Base-by-base conservation (phyloP, 2,888 invertebrate species). In the Phaonia tiefii region DNA sequence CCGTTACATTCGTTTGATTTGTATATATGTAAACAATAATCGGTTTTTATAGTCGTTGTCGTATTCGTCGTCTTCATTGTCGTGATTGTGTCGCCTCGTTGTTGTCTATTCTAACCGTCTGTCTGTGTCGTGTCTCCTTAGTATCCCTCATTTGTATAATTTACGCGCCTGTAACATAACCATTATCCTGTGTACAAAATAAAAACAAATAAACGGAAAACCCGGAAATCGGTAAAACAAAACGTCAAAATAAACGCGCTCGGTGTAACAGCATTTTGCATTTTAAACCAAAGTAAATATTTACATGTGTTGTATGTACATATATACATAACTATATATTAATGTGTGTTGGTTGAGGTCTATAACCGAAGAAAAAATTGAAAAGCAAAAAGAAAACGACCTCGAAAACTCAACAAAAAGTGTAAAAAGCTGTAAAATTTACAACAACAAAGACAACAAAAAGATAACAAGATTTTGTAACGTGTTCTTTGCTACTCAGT, bases 21-120 rank as follows among this genome's bases (percentile, higher is more conserved):
- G 81, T 81, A 81, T 81, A 81, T 81, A 81, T 81, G 81, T 81
- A 81, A 81, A 81, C 81, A 81, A 78, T 81, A 81, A 78, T 81
- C 78, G 81, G 78, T 78, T 79, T 77, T 81, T 74, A 75, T 75
- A 75, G 72, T 81, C 72, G 80, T 58, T 44, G 70, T 71, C 26
- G 54, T 70, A 70, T 70, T 75, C 63, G 69, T 79, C 51, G 63
- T 78, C 75, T 75, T 31, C 66, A 70, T 71, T 80, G 81, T 81
- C 75, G 81, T 81, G 15, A 51, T 80, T 76, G 73, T 79, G 73
- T 79, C 58, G 66, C 75, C 76, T 80, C 76, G 77, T 74, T 80
- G 81, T 81, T 78, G 81, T 81, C 63, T 63, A 63, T 63, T 63
- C 42, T 63, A 63, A 63, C 63, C 63, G 22, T 49, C 63, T 69